Evolutionary conservation across 2,797 vertebrate species (phyloP), one percentile per base, ranked within the genome.

Genomic region (Oceanodroma leucorhoa): DNA sequence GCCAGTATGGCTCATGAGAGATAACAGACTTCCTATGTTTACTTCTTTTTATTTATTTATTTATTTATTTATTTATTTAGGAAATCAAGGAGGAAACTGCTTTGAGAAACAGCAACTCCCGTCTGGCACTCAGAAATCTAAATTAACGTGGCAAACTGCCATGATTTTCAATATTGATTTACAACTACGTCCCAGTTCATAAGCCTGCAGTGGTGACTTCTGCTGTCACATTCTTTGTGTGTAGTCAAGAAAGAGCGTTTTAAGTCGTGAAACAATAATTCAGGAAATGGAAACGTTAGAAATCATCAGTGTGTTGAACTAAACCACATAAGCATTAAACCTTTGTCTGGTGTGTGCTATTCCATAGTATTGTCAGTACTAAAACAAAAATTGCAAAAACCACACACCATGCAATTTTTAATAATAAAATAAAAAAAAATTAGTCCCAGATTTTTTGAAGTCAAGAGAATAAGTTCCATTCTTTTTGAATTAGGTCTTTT

Each of bases 101-200:
- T 84, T 66, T 83, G 51, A 84, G 32, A 73, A 89, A 50, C 14
- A 85, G 8, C 29, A 91, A 27, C 29, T 89, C 55, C 38, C 2
- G 1, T 29, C 64, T 92, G 54, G 32, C 15, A 19, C 38, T 62
- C 46, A 76, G 54, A 93, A 95, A 90, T 79, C 91, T 94, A 94
- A 96, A 94, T 92, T 89, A 93, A 34, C 0, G 1, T 95, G 91
- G 45, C 51, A 94, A 83, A 85, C 21, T 89, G 64, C 67, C 84
- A 91, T 64, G 48, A 53, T 92, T 89, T 94, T 94, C 82, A 77
- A 10, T 76, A 80, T 10, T 83, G 84, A 80, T 85, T 94, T 93
- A 58, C 43, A 90, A 13, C 41, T 34, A 51, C 0, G 15, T 80
- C 67, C 60, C 60, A 85, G 75, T 89, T 91, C 82, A 85, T 87